Conservation (phyloP, 2,797 vertebrate species). For the Atherinosoma microstoma region DNA sequence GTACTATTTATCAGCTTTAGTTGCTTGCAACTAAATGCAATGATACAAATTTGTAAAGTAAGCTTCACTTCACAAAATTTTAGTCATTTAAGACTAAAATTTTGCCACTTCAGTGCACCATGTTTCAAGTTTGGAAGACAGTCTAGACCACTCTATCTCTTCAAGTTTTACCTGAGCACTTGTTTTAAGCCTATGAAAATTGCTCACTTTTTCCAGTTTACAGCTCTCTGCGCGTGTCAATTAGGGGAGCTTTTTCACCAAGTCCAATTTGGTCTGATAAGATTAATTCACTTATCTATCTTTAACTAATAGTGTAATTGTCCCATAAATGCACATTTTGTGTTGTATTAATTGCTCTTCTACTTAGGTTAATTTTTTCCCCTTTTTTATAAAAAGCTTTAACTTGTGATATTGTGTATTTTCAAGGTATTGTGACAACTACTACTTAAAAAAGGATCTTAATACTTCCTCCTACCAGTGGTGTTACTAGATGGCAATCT, state of each 20-base stretch:
- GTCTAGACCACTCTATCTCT: too few species aligned
- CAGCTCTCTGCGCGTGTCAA: background rate
- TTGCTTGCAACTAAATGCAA: background rate
- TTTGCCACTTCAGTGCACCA: background rate
- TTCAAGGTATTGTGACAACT: background rate
- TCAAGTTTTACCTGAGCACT: too few species aligned
- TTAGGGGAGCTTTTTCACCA: background rate
- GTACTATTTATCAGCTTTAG: background rate
- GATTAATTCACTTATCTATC: background rate
- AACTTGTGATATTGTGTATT: background rate
- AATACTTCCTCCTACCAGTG: background rate
- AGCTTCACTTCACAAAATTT: background rate
- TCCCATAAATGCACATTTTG: background rate
- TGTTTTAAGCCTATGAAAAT: too few species aligned
- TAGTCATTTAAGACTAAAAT: background rate
- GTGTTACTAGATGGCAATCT: slow-evolving; percentile 8
- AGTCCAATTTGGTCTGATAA: background rate
- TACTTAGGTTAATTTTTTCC: too few species aligned
- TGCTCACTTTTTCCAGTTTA: too few species aligned
- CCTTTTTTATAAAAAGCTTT: background rate
- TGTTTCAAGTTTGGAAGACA: background rate
- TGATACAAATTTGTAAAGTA: background rate
- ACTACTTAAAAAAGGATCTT: background rate
- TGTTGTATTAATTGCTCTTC: background rate
- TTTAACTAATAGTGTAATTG: background rate